These are phyloP conservation scores for Semaprochilodus insignis DNA, from an alignment of 2,797 vertebrate species.

Conservation along the genomic window DNA sequence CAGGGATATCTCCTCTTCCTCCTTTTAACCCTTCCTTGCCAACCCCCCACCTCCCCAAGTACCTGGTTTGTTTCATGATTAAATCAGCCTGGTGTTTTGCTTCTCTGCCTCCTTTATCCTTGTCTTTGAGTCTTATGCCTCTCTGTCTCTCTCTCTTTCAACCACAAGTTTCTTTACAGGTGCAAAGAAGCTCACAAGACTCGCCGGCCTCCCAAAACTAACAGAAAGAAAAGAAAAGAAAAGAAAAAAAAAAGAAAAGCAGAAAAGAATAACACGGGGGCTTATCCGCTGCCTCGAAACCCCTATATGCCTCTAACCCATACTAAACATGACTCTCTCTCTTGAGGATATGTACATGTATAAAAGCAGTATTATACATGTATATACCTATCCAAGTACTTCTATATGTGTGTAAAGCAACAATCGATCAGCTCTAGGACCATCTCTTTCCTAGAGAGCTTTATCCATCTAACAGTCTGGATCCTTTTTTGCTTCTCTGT, in stretches of 20 bases:
- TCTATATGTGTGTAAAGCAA: slow-evolving; percentile 84
- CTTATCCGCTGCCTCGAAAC: slow-evolving; percentile 73
- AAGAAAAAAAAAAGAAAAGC: not conserved
- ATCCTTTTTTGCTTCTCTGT: slow-evolving; percentile 97
- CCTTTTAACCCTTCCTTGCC: slow-evolving; percentile 59
- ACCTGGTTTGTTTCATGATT: slow-evolving; percentile 63
- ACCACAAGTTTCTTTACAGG: slow-evolving; percentile 95
- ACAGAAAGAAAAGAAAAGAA: slow-evolving; percentile 69
- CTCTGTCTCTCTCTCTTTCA: slow-evolving; percentile 84
- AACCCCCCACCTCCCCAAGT: slow-evolving; percentile 68
- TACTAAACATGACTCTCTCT: slow-evolving; percentile 83
- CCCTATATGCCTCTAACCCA: slow-evolving; percentile 77
- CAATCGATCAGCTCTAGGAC: slow-evolving; percentile 89
- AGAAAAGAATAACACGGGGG: slow-evolving; percentile 72
- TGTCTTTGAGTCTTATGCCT: slow-evolving; percentile 82
- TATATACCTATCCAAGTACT: slow-evolving; percentile 74
- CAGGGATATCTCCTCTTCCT: slow-evolving; percentile 79
- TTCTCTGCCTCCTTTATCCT: slow-evolving; percentile 78
- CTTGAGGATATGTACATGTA: slow-evolving; percentile 83
- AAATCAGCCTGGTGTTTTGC: slow-evolving; percentile 77
- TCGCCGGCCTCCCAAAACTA: slow-evolving; percentile 75
- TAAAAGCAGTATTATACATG: slow-evolving; percentile 85
- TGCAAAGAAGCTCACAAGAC: slow-evolving; percentile 86
- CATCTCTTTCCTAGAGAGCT: slow-evolving; percentile 83
- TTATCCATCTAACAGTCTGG: slow-evolving; percentile 97